These are phyloP conservation scores for Elephantulus edwardii DNA, from an alignment of 2,113 vertebrate species.

Conservation along the genomic window DNA sequence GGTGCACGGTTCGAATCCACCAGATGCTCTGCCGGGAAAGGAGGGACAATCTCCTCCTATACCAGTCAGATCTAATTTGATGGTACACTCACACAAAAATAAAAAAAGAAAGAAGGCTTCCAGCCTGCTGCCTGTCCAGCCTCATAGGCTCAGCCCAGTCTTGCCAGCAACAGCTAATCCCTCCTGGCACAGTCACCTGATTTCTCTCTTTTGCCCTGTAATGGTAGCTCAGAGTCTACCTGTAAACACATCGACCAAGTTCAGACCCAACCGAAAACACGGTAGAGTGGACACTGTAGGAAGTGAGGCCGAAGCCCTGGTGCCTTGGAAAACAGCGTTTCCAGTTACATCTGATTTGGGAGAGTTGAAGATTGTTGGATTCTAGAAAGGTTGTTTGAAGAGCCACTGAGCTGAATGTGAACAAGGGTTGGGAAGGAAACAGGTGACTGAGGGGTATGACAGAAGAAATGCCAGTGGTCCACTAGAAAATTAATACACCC, in stretches of 20 bases:
- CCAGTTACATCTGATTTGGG: too few species aligned
- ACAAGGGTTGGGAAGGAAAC: background rate
- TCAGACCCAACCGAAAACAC: background rate
- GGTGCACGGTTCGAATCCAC: too few species aligned
- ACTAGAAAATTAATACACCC: too few species aligned
- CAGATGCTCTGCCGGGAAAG: too few species aligned
- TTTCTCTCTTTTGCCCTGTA: background rate
- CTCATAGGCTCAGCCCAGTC: background rate
- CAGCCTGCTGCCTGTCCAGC: background rate
- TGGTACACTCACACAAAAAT: too few species aligned
- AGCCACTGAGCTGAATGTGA: background rate
- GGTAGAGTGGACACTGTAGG: too few species aligned
- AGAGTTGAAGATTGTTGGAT: background rate
- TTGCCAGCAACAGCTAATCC: background rate
- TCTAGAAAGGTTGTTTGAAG: background rate
- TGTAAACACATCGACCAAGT: background rate
- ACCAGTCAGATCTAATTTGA: too few species aligned
- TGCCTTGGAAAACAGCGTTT: too few species aligned
- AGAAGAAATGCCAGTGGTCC: accelerated
- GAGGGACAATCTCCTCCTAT: too few species aligned
- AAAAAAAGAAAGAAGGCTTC: too few species aligned
- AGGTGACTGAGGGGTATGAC: background rate
- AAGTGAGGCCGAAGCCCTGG: too few species aligned
- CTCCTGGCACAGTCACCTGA: background rate
- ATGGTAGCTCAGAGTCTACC: background rate